Percentiles rank a stretch among this genome's conserved stretches.
Evolutionary conservation across 1,140 invertebrate genomes (phyloP).

Genomic region (Halotydeus destructor): DNA sequence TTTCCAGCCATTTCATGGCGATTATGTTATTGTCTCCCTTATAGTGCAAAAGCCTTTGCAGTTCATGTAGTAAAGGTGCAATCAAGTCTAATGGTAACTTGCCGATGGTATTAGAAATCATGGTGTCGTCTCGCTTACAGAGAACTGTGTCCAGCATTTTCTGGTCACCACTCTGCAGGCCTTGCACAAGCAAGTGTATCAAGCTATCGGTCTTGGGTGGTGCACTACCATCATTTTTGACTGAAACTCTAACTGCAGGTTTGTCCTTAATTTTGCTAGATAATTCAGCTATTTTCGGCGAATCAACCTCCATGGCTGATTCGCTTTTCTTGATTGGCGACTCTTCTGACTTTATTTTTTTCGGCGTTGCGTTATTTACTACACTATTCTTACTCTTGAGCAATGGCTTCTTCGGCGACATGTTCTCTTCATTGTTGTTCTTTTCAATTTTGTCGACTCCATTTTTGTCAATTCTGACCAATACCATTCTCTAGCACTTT

Average conservation of each 20-base stretch:
- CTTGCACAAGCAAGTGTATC: constrained; percentile 12
- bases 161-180: constrained; percentile 8
- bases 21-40: not conserved
- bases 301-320: no score
- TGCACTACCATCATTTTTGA: not conserved
- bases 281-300: no score
- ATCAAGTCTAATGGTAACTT: constrained; percentile 5
- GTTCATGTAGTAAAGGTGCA: constrained; percentile 1
- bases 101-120: constrained; percentile 7
- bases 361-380: no score
- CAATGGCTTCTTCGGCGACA: no score
- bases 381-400: no score
- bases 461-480: no score
- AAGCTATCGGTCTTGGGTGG: constrained; percentile 11
- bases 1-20: constrained; percentile 7
- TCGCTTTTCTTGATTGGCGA: no score
- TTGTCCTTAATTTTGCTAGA: no score
- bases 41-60: constrained; percentile 1
- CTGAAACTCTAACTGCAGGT: not conserved
- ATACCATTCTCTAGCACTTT: no score
- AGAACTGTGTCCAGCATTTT: constrained; percentile 12
- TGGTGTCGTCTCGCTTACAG: constrained; percentile 4
- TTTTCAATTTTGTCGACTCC: no score
- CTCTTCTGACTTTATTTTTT: no score
- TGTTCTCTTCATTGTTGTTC: no score